These are phyloP conservation scores for Halictus quadricinctus DNA, from an alignment of 2,888 invertebrate species.

Conservation along the genomic window DNA sequence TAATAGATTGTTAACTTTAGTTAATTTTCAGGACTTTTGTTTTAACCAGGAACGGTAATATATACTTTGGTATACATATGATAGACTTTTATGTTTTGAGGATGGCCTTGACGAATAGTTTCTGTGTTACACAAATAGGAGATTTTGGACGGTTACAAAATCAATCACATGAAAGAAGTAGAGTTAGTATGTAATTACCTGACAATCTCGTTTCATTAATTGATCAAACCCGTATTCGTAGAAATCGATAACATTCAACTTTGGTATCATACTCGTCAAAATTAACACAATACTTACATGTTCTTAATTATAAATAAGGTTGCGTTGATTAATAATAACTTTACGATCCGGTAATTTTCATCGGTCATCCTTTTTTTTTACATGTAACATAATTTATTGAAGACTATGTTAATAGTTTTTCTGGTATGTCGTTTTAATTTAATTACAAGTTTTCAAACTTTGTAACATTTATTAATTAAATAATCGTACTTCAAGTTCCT, in stretches of 20 bases:
- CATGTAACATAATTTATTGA: constrained; percentile 21
- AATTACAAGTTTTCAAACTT: constrained; percentile 29
- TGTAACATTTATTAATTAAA: constrained; percentile 42
- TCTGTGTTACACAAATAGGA: constrained; percentile 43
- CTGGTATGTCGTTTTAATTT: constrained; percentile 19
- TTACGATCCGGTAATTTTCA: constrained; percentile 16
- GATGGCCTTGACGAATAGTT: constrained; percentile 71
- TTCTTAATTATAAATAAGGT: constrained; percentile 31
- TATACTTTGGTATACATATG: constrained; percentile 74
- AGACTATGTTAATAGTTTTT: constrained; percentile 11
- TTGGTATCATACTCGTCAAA: constrained; percentile 20
- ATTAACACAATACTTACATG: constrained; percentile 55
- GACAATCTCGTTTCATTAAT: constrained; percentile 61
- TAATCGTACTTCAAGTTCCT: constrained; percentile 30
- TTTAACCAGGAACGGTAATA: constrained; percentile 70
- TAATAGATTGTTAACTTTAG: constrained; percentile 62
- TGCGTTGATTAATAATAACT: constrained; percentile 31
- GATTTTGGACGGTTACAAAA: constrained; percentile 46
- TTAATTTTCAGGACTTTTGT: constrained; percentile 59
- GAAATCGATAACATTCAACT: constrained; percentile 34
- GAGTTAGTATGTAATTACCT: constrained; percentile 53
- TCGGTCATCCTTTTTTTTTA: constrained; percentile 15
- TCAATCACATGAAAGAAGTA: constrained; percentile 48
- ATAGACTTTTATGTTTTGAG: constrained; percentile 60
- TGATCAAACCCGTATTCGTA: constrained; percentile 41